These are phyloP conservation scores for Etia nguti DNA, from an alignment of 2,113 vertebrate genomes.

Conservation along the genomic window DNA sequence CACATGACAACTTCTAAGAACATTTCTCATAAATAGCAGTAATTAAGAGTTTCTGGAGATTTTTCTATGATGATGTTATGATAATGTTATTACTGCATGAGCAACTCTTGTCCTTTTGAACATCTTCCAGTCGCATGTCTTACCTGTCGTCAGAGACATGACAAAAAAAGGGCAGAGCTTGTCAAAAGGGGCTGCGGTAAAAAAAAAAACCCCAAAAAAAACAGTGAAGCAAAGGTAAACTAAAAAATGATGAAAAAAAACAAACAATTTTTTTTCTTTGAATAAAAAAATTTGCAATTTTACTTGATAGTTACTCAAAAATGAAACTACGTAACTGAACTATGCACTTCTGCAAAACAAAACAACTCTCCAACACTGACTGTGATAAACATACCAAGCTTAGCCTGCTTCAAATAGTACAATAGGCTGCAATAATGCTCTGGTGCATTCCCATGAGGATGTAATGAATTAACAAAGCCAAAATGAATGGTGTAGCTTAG, in stretches of 20 bases:
- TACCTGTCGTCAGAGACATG: neutral
- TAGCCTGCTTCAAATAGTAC: neutral
- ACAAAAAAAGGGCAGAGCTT: neutral
- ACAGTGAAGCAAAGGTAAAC: neutral
- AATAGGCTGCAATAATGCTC: neutral
- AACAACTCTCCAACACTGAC: neutral
- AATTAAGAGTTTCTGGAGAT: neutral
- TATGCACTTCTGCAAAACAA: neutral
- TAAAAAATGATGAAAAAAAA: neutral
- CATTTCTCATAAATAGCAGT: neutral
- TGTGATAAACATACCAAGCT: conserved; percentile 6
- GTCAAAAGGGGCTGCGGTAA: neutral
- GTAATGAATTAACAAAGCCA: neutral
- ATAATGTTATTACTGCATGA: neutral
- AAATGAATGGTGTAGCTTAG: neutral
- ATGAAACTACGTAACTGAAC: neutral
- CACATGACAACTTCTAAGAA: neutral
- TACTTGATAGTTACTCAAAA: neutral
- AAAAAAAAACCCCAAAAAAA: no score
- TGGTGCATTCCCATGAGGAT: neutral
- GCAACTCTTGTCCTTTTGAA: neutral
- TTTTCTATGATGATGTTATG: neutral
- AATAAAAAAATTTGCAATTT: neutral
- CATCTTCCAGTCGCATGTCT: neutral
- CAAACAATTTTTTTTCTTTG: neutral